Base-by-base conservation (phyloP, 1,140 invertebrate species). In the Marisa cornuarietis region DNA sequence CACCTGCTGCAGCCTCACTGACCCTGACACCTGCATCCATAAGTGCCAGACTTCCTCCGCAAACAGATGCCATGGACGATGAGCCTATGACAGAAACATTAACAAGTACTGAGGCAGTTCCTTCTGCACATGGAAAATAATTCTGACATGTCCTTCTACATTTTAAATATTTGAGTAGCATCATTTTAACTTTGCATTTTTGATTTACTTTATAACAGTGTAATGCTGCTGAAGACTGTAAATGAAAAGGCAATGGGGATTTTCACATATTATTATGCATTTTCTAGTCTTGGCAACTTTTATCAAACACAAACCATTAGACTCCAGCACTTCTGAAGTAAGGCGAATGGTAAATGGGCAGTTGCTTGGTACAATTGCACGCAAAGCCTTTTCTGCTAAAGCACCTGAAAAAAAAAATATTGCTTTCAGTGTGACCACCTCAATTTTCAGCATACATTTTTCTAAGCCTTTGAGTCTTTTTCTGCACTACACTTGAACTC, bases 41-140 rank as follows among this genome's bases (percentile, higher is more conserved):
- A 52, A 99, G 92, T 2, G 98, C 98, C 82, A 99, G 91, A 85
- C 95, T 97, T 6, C 98, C 98, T 22, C 95, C 98, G 92, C 98
- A 99, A 51, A 99, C 95, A 68, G 96, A 96, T 26, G 98, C 98
- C 98, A 99, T 99, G 14, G 97, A 99, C 80, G 97, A 99, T 0
- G 98, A 99, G 62, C 96, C 95, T 91, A 72, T 76, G 81, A 73
- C 22, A 61, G 24, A 79, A 76, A 80, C 61, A 65, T 85, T 89
- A 83, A 85, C 86, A 14, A 86, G 61, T 58, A 88, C 87, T 3
- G 0, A 7, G 58, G 16, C 14, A 52, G 24, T 24, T 78, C 14
- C 13, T 49, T 63, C 20, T 24, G 58, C 22, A 54, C 18, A 24
- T 26, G n/a, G 42, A 42, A 71, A 26, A 22, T 24, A 24, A 71